Percentiles rank a stretch among this genome's conserved stretches.
These are phyloP conservation scores for Pygoscelis adeliae DNA, from an alignment of 2,113 vertebrate genomes.

Conservation along the genomic window DNA sequence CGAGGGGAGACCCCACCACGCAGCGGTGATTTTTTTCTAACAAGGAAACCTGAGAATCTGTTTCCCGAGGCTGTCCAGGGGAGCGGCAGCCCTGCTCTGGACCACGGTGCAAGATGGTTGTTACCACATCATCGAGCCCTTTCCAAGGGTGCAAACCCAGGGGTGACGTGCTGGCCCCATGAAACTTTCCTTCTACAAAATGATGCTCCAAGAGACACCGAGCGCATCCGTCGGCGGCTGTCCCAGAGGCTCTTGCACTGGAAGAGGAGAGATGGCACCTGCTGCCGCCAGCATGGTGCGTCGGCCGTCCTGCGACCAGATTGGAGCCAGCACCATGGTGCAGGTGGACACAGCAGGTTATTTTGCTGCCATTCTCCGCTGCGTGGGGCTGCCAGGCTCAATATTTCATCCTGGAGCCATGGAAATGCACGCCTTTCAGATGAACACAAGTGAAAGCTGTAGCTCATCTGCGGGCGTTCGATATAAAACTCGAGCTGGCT, in stretches of 20 bases:
- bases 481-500: not conserved
- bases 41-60: not conserved
- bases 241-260: not conserved
- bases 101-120: accelerated
- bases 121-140: not conserved
- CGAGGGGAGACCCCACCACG: accelerated
- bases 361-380: not conserved
- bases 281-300: accelerated
- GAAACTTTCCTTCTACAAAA: not conserved
- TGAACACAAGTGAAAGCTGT: not conserved
- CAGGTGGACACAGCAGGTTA: not conserved
- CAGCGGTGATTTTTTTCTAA: not conserved
- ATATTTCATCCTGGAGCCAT: not conserved
- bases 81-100: not conserved
- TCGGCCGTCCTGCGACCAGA: accelerated
- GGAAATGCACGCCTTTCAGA: not conserved
- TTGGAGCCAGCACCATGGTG: accelerated
- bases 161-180: not conserved
- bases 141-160: not conserved
- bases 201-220: not conserved
- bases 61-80: not conserved
- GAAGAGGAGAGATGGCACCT: not conserved
- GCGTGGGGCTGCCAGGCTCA: constrained; percentile 41
- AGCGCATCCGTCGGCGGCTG: accelerated
- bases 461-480: not conserved